phyloP scores from a whole-genome alignment of 2,797 vertebrate genomes.

The Phrynocephalus forsythii region DNA sequence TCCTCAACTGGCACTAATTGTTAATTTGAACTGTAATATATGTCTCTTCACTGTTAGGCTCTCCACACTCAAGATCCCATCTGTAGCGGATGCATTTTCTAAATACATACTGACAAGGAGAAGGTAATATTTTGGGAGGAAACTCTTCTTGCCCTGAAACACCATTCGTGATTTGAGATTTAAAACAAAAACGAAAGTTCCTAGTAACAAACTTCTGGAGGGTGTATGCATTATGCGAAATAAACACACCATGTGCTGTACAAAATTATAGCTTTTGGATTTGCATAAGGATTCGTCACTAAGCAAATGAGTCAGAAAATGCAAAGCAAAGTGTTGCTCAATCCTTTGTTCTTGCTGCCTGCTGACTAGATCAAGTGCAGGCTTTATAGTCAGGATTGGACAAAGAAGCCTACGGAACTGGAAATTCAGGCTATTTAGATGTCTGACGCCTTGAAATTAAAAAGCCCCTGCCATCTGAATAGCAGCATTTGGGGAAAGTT shows the following conservation, averaged over 20 bases:
- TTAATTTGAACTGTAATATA: not conserved
- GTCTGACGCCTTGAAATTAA: not conserved
- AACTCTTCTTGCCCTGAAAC: not conserved
- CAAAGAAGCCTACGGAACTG: not conserved
- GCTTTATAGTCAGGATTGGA: not conserved
- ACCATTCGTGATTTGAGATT: not conserved
- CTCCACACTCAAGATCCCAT: not conserved
- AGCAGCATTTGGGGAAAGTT: rapidly evolving
- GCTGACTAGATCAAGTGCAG: not conserved
- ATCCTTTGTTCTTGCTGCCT: conserved; percentile 1
- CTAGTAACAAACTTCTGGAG: conserved; percentile 5
- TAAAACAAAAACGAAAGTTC: not conserved
- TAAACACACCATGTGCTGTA: not conserved
- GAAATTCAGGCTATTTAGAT: not conserved
- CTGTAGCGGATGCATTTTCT: not conserved
- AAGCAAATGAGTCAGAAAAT: conserved; percentile 34
- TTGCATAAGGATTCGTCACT: conserved; percentile 16
- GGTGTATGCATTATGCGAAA: not conserved
- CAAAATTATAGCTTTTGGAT: conserved; percentile 29
- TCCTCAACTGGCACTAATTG: not conserved
- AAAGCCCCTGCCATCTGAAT: not conserved
- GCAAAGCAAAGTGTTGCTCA: conserved; percentile 23
- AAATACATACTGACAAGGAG: not conserved
- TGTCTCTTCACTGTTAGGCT: not conserved
- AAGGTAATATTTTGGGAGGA: not conserved